phyloP scores from a whole-genome alignment of 2,113 vertebrate species.

The Carlito syrichta region DNA sequence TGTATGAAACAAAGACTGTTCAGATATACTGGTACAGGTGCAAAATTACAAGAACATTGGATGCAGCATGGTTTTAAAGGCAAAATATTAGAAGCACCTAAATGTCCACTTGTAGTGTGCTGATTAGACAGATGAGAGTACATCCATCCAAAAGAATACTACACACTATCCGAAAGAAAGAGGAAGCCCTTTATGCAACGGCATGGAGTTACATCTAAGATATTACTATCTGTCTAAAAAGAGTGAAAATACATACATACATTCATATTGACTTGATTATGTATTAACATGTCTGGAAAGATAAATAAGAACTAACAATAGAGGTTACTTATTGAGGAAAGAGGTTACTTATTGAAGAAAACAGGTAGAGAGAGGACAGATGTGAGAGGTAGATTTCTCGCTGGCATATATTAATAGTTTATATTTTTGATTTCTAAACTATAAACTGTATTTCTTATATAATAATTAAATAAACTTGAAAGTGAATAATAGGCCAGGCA shows the following conservation, averaged over 20 bases:
- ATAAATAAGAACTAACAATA: not conserved
- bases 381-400: not conserved
- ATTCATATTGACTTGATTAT: not conserved
- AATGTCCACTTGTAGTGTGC: not conserved
- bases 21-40: not conserved
- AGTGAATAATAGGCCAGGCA: not conserved
- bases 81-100: not conserved
- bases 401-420: not conserved
- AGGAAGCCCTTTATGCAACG: too few species aligned
- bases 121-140: not conserved
- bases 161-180: not conserved
- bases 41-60: not conserved
- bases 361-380: not conserved
- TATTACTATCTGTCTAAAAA: not conserved
- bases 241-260: not conserved
- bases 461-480: not conserved
- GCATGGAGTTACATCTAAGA: not conserved
- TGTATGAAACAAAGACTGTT: not conserved
- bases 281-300: not conserved
- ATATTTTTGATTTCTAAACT: not conserved
- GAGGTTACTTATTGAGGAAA: not conserved
- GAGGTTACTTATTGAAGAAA: not conserved
- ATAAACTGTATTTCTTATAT: not conserved
- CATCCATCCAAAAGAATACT: not conserved
- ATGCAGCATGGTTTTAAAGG: not conserved